Base-by-base conservation (phyloP, 2,888 invertebrate genomes). In the Epinotia nisella region DNA sequence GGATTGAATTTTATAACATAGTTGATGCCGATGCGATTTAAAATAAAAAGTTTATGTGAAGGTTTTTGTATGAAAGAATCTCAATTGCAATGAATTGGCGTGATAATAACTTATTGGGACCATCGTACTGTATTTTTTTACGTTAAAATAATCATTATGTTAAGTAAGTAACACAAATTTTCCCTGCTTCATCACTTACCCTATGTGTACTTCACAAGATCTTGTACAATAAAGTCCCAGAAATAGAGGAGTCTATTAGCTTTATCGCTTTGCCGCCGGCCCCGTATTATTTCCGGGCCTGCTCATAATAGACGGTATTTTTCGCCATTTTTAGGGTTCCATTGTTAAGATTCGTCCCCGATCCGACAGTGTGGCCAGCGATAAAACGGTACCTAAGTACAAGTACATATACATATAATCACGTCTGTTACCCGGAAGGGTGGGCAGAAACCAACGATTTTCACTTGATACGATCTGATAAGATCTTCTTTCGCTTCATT, bases 201-300 rank as follows among this genome's bases (percentile, higher is more conserved):
- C 49, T n/a, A 49, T 49, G 49, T n/a, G n/a, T n/a, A 49, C 49
- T 13, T 45, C 15, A 19, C 21, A n/a, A 21, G 56, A 45, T 45
- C 19, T 11, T 51, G 19, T 29, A 49, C 24, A 17, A 59, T 39
- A 24, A 65, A 67, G 19, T 60, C 61, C 13, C 41, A 67, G 60
- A 21, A 67, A 61, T 72, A 72, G 55, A 21, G 70, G n/a, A 56
- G 41, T 55, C 53, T 61, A 60, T 71, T 71, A 72, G 53, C 55
- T 72, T 67, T 71, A 65, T 65, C 55, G 61, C 67, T 15, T 35
- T 21, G 55, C 35, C 41, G 55, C 71, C 56, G 55, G 71, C 35
- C 59, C 24, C 61, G 55, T 72, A 72, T 72, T 67, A 72, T 72
- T 60, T 72, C 71, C 67, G 67, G 71, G 55, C 19, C 17, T 35